Evolutionary conservation across 2,888 invertebrate species (phyloP).

Genomic region (Chrysina gloriosa): DNA sequence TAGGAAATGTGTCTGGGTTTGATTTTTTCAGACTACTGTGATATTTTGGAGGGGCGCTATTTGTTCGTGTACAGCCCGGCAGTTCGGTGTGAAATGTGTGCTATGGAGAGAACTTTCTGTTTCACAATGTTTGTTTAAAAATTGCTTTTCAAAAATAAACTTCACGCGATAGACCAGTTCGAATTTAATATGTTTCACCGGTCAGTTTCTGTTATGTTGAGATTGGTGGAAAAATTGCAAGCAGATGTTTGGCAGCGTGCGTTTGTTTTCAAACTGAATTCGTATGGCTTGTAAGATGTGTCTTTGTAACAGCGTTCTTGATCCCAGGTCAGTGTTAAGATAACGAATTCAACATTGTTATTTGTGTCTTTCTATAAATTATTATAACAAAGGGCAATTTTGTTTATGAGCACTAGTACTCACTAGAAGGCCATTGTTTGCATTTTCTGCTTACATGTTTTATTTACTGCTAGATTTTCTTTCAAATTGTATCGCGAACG

Average conservation of each 20-base stretch:
- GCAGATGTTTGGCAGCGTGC: conserved; percentile 26
- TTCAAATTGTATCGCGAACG: background rate
- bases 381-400: no score
- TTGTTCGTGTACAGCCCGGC: conserved; percentile 2
- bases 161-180: conserved; percentile 1
- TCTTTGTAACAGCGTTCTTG: conserved; percentile 26
- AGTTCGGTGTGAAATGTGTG: conserved; percentile 17
- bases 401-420: no score
- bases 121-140: background rate
- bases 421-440: no score
- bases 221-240: conserved; percentile 12
- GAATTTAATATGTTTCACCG: conserved; percentile 14
- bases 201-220: conserved; percentile 1
- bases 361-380: no score
- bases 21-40: conserved; percentile 31
- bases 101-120: background rate
- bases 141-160: background rate
- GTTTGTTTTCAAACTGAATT: conserved; percentile 17
- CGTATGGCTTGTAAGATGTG: conserved; percentile 34
- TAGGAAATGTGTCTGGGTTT: conserved; percentile 34
- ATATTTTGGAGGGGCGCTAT: conserved; percentile 26
- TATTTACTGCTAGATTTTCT: no score
- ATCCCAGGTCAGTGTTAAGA: conserved; percentile 31
- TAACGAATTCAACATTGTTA: background rate
- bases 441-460: no score